phyloP scores from a whole-genome alignment of 2,888 invertebrate species.

The Patella caerulea region DNA sequence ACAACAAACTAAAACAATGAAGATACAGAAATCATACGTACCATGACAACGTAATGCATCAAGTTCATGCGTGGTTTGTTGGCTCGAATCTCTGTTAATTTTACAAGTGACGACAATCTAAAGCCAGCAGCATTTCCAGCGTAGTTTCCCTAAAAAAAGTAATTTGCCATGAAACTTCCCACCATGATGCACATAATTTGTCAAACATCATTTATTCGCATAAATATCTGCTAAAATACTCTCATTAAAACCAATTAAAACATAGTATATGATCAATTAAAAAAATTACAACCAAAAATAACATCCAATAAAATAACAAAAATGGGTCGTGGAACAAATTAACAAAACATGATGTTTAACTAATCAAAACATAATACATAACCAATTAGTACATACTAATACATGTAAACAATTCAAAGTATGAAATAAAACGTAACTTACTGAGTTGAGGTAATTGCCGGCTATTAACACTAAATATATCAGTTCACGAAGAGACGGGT shows the following conservation, averaged over 20 bases:
- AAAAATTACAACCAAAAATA: no score
- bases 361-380: no score
- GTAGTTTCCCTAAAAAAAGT: constrained; percentile 72
- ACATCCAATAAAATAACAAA: no score
- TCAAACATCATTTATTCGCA: not conserved
- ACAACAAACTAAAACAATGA: no score
- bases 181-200: not conserved
- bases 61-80: constrained; percentile 75
- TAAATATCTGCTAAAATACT: not conserved
- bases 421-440: constrained; percentile 71
- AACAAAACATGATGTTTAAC: no score
- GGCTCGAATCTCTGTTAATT: constrained; percentile 73
- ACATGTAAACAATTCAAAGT: no score
- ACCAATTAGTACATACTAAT: no score
- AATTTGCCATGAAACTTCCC: not conserved
- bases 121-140: constrained; percentile 75
- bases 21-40: constrained; percentile 28
- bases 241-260: no score
- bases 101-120: constrained; percentile 72
- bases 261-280: no score
- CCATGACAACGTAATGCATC: constrained; percentile 72
- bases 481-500: constrained; percentile 72
- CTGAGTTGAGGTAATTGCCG: constrained; percentile 78
- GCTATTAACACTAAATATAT: constrained; percentile 73
- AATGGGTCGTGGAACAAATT: no score